phyloP scores from a whole-genome alignment of 2,113 vertebrate genomes.

The Etheostoma cragini region DNA sequence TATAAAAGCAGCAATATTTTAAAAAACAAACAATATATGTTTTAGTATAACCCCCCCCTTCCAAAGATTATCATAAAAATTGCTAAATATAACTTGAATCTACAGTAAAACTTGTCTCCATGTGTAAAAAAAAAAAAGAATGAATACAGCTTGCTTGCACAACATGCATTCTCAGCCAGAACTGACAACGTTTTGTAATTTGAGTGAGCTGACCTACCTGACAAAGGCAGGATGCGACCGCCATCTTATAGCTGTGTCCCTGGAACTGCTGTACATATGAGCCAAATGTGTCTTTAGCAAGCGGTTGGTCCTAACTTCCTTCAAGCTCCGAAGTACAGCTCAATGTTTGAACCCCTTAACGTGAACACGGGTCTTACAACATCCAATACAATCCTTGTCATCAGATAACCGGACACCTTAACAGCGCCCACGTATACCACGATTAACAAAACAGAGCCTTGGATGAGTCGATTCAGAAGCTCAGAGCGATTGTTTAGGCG shows the following conservation, averaged over 20 bases:
- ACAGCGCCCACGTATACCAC: background rate
- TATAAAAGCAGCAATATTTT: too few species aligned
- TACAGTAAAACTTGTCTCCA: background rate
- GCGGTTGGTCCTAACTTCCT: background rate
- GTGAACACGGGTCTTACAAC: background rate
- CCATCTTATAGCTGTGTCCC: background rate
- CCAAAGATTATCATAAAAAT: background rate
- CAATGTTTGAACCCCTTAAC: background rate
- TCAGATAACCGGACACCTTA: background rate
- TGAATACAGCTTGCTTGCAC: background rate
- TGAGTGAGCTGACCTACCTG: background rate
- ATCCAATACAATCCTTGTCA: background rate
- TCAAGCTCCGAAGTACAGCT: background rate
- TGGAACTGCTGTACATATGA: background rate
- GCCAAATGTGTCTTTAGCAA: background rate
- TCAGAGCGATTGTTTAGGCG: background rate
- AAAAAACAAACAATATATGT: too few species aligned
- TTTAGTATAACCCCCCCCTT: background rate
- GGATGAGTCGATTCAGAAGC: background rate
- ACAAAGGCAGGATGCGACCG: too few species aligned
- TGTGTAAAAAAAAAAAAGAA: background rate
- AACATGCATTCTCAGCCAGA: background rate
- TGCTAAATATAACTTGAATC: background rate
- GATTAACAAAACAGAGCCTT: background rate
- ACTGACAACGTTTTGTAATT: background rate